Evolutionary conservation across 2,888 invertebrate genomes (phyloP).

Genomic region (Hypercompe scribonia): DNA sequence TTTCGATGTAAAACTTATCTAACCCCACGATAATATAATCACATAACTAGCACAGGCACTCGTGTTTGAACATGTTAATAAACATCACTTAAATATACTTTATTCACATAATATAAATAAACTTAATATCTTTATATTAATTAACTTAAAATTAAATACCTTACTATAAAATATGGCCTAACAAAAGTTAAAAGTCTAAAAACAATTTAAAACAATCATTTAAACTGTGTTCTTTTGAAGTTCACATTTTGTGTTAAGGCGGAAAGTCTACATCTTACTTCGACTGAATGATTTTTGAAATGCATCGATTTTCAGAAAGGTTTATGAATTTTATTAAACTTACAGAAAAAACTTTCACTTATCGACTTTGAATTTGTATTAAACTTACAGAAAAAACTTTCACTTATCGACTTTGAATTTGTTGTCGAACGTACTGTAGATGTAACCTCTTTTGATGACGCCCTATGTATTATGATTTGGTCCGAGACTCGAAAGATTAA

Average conservation of each 20-base stretch:
- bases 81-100: conserved; percentile 49
- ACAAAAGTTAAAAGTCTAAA: neutral
- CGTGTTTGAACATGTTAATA: conserved; percentile 59
- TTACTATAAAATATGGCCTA: neutral
- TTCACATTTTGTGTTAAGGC: neutral
- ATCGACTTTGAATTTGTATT: conserved; percentile 50
- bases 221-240: neutral
- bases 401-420: conserved; percentile 47
- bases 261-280: conserved; percentile 40
- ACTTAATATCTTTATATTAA: conserved; percentile 51
- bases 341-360: conserved; percentile 34
- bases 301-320: conserved; percentile 30
- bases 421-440: conserved; percentile 41
- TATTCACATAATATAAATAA: conserved; percentile 66
- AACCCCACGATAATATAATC: conserved; percentile 58
- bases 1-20: conserved; percentile 47
- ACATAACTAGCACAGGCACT: conserved; percentile 65
- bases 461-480: conserved; percentile 40
- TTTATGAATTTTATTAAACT: conserved; percentile 37
- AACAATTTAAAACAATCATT: conserved; percentile 3
- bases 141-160: conserved; percentile 9
- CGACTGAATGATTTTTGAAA: conserved; percentile 43
- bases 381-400: no score
- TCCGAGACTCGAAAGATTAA: conserved; percentile 50
- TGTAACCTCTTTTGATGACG: conserved; percentile 57